Base-by-base conservation (phyloP, 2,797 vertebrate species). In the Sebastes vulpes region DNA sequence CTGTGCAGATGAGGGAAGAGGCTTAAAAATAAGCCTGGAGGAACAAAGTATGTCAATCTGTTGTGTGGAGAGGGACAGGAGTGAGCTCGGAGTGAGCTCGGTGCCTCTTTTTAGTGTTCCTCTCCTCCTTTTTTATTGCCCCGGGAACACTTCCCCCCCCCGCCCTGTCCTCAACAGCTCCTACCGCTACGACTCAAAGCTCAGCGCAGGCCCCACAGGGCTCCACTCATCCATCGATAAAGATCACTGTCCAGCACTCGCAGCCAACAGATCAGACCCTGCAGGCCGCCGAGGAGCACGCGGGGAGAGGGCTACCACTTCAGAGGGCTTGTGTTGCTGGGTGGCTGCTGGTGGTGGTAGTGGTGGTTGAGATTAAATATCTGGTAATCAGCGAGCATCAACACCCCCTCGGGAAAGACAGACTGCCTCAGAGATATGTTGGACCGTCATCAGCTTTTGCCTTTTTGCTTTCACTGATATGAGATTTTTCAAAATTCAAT, bases 151-250 rank as follows among this genome's bases (percentile, higher is more conserved):
- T n/a, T 4, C 23, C 11, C 23, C 12, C 35, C 3, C 3, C 6
- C 61, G 1, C 54, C 28, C 31, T 32, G 29, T 48, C 46, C 31
- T 65, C 9, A 4, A 7, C 75, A 16, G 8, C 73, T 67, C 68
- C 65, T 20, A 21, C 52, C 9, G 35, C 67, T 38, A 9, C 12
- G n/a, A 72, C 73, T 80, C 70, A 68, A 31, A 85, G 72, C 79
- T 67, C 65, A 75, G 67, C 9, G 4, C 61, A 12, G 32, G 12
- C 75, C 81, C 90, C 75, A 26, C 38, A 77, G 87, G 91, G 76
- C 81, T 77, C 82, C 56, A 50, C 71, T 89, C 85, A 70, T 82
- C 86, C 80, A 77, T 74, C 80, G 90, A 94, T 94, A 93, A 89
- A 79, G 77, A 94, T 94, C 92, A 67, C 70, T 84, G 84, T 88